Evolutionary conservation across 2,797 vertebrate species (phyloP).

Genomic region (Harpagifer antarcticus): DNA sequence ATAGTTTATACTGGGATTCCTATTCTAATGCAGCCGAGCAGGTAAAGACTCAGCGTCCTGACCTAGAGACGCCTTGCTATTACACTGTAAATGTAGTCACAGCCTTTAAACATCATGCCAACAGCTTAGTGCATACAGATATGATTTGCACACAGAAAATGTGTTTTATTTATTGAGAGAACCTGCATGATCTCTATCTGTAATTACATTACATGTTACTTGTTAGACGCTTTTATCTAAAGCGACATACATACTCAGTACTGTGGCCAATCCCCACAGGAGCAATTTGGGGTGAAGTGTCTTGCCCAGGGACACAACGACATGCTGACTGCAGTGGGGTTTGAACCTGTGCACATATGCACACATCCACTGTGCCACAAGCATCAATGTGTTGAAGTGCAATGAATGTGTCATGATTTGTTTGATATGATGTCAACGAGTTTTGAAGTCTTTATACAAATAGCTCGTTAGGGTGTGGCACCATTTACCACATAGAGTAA

Average conservation of each 20-base stretch:
- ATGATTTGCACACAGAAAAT: constrained; percentile 2
- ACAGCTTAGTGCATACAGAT: not conserved
- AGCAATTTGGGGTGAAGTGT: too few relatives aligned
- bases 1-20: constrained; percentile 4
- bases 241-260: too few relatives aligned
- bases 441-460: not conserved
- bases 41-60: not conserved
- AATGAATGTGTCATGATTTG: not conserved
- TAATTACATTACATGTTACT: not conserved
- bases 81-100: constrained; percentile 14
- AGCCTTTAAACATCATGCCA: not conserved
- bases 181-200: constrained; percentile 1
- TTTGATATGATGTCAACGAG: not conserved
- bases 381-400: too few relatives aligned
- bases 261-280: too few relatives aligned
- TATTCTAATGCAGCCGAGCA: constrained; percentile 12
- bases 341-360: too few relatives aligned
- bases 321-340: too few relatives aligned
- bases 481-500: not conserved
- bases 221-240: too few relatives aligned
- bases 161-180: not conserved
- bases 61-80: constrained; percentile 4
- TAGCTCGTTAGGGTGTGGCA: not conserved
- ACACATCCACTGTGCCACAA: too few relatives aligned
- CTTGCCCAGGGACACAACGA: too few relatives aligned